Percentiles rank a stretch among this genome's conserved stretches.
phyloP scores from a whole-genome alignment of 1,140 invertebrate species.

The Trichogramma pretiosum region DNA sequence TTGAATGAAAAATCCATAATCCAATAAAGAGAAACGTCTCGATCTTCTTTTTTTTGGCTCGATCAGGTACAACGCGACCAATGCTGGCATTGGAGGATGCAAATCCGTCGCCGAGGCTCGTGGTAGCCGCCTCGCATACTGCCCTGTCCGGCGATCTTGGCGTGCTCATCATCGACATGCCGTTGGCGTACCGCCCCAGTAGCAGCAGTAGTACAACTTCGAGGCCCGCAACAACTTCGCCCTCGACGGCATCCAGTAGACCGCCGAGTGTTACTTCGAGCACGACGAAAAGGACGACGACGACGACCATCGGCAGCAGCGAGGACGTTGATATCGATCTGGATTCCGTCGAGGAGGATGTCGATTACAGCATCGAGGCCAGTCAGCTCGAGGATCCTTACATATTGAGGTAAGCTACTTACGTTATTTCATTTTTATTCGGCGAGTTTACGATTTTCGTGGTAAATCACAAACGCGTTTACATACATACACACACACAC shows the following conservation, averaged over 20 bases:
- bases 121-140: constrained; percentile 47
- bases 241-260: constrained; percentile 14
- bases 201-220: constrained; percentile 12
- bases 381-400: constrained; percentile 21
- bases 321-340: constrained; percentile 20
- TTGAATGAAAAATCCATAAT: too few relatives aligned
- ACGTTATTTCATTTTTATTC: too few relatives aligned
- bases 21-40: background rate
- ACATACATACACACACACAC: too few relatives aligned
- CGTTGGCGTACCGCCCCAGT: constrained; percentile 11
- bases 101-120: constrained; percentile 26
- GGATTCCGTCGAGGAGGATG: constrained; percentile 9
- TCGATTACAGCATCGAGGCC: constrained; percentile 16
- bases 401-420: constrained; percentile 27
- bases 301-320: constrained; percentile 16
- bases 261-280: constrained; percentile 3
- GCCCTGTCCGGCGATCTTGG: constrained; percentile 58
- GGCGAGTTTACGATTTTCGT: too few relatives aligned
- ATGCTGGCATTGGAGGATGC: constrained; percentile 27
- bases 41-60: background rate
- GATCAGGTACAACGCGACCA: constrained; percentile 27
- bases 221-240: constrained; percentile 10
- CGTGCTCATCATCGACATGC: constrained; percentile 43
- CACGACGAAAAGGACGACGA: constrained; percentile 5
- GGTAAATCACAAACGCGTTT: too few relatives aligned